Evolutionary conservation across 2,113 vertebrate genomes (phyloP), one percentile per base, ranked within the genome.

Genomic region (Trochalopteron elliotii): DNA sequence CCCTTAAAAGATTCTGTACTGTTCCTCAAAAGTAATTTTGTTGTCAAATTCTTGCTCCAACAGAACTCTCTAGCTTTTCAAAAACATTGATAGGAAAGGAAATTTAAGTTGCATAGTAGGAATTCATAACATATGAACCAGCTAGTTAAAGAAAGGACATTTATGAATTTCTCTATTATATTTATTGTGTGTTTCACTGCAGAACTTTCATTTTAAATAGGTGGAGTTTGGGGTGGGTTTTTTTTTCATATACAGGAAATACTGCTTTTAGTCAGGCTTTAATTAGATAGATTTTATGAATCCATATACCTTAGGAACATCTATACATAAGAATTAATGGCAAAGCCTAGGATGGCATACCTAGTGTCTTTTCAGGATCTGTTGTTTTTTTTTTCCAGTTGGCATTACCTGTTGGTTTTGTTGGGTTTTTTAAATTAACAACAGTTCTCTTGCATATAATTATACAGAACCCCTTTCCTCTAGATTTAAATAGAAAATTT

Each of bases 311-410:
- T 59, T 81, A 81, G 39, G 55, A 30, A 44, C 52, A 63, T 37
- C 12, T 74, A 70, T 85, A 69, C 7, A 22, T 75, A 69, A 69
- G 24, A 52, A 92, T 39, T 55, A 64, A 24, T 55, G 30, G 7
- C 39, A 78, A 89, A 74, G 61, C 45, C 23, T 39, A 17, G 35
- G 18, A 52, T 89, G 67, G 33, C 60, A 67, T 81, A 28, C 33
- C 14, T 71, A 50, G 4, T 52, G 15, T 5, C 30, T 49, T 88
- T 88, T 65, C 30, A 33, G 10, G 21, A 56, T 81, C 18, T 77
- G 16, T 25, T 37, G 7, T 2, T 0, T 1, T 28, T 1, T 28
- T 89, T 81, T 56, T 31, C 39, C 30, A 39, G 16, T 50, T 65
- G 78, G 20, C 3, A 27, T 67, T 81, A 28, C 24, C 70, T 10